Conservation (phyloP, 2,888 invertebrate genomes). For the Flexamia atlantica region DNA sequence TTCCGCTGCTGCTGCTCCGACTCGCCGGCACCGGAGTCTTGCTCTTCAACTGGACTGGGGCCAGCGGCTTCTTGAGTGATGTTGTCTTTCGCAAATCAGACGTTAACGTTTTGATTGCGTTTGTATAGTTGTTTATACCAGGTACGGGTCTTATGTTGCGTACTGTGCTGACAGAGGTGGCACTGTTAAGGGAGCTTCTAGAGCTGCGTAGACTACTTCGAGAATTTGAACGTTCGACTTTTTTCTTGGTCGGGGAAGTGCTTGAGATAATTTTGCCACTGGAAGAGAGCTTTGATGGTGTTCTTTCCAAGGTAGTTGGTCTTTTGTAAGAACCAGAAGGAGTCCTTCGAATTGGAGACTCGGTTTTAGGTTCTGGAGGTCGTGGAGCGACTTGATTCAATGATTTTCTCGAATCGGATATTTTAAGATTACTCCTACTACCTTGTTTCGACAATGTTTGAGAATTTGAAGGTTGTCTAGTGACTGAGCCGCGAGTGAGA, state of each 20-base stretch:
- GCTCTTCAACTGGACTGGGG: conserved; percentile 70
- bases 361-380: conserved; percentile 44
- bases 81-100: conserved; percentile 72
- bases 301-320: conserved; percentile 58
- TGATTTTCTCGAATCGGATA: conserved; percentile 57
- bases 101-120: conserved; percentile 76
- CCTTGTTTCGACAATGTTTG: conserved; percentile 42
- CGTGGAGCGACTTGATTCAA: conserved; percentile 50
- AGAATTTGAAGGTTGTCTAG: conserved; percentile 67
- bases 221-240: conserved; percentile 88
- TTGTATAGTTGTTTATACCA: conserved; percentile 75
- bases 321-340: conserved; percentile 41
- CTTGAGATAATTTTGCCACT: conserved; percentile 51
- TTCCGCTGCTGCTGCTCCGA: conserved; percentile 79
- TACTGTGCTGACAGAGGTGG: conserved; percentile 87
- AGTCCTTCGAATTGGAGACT: conserved; percentile 41
- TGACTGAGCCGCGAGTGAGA: conserved; percentile 65
- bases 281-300: conserved; percentile 51
- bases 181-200: conserved; percentile 89
- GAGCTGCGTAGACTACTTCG: conserved; percentile 89
- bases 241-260: conserved; percentile 55
- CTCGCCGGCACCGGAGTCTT: conserved; percentile 76
- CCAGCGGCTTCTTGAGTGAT: conserved; percentile 70
- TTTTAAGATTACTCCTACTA: conserved; percentile 53
- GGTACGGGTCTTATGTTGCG: conserved; percentile 79